These are phyloP conservation scores for Parazoanthus atlanticus DNA, from an alignment of 92 coral and sea anemone species.

Conservation along the genomic window DNA sequence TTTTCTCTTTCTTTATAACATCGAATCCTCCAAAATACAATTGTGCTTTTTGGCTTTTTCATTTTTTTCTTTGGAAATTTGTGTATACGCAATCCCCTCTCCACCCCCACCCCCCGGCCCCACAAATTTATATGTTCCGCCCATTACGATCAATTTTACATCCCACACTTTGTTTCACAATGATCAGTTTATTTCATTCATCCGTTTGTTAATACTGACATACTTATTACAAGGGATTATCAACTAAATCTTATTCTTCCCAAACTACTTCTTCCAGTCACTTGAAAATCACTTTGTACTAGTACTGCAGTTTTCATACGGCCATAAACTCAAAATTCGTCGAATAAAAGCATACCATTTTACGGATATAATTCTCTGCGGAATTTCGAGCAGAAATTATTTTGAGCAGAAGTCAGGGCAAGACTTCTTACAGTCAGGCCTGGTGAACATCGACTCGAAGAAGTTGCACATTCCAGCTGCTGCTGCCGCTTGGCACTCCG, in stretches of 20 bases:
- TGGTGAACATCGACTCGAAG: neutral
- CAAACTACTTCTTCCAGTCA: neutral
- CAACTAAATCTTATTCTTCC: neutral
- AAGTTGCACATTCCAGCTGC: neutral
- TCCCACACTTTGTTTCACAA: too few relatives aligned
- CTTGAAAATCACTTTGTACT: neutral
- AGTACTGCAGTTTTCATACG: neutral
- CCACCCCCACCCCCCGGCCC: too few relatives aligned
- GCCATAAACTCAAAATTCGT: neutral
- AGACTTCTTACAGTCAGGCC: neutral
- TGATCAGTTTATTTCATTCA: too few relatives aligned
- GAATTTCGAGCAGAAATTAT: neutral
- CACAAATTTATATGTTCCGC: too few relatives aligned
- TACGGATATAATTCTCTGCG: neutral
- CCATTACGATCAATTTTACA: too few relatives aligned
- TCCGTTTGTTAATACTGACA: neutral
- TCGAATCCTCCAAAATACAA: too few relatives aligned
- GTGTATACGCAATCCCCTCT: too few relatives aligned
- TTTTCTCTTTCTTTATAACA: too few relatives aligned
- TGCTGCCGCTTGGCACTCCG: neutral
- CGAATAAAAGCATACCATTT: neutral
- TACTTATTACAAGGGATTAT: neutral
- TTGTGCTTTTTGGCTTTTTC: too few relatives aligned
- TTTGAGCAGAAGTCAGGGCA: neutral
- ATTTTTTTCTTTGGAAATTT: too few relatives aligned